Conservation (phyloP, 2,113 vertebrate species). For the Rhipidura dahli region DNA sequence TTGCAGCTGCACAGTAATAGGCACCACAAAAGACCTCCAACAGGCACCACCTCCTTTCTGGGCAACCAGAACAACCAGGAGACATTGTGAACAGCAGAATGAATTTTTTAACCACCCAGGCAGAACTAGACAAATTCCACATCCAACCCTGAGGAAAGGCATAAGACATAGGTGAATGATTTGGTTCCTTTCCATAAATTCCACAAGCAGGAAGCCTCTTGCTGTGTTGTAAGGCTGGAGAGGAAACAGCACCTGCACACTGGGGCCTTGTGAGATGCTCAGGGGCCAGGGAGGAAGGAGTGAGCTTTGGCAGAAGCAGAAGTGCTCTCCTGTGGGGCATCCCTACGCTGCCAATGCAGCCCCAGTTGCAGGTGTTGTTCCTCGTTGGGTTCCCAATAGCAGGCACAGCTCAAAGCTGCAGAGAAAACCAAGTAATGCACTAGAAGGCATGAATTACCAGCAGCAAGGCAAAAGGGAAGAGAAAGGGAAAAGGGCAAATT, state of each 20-base stretch:
- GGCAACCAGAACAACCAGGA: neutral
- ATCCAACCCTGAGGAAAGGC: neutral
- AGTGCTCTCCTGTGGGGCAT: neutral
- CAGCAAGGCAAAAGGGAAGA: neutral
- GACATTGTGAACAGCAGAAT: neutral
- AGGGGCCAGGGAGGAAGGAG: neutral
- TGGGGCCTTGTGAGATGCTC: too few relatives aligned
- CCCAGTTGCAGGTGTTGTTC: neutral
- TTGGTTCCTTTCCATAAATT: neutral
- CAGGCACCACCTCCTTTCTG: neutral
- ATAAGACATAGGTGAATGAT: rapidly evolving
- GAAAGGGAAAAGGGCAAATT: neutral
- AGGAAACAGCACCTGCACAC: neutral
- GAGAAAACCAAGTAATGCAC: neutral
- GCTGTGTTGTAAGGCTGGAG: rapidly evolving
- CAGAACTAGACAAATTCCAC: neutral
- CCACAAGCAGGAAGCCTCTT: neutral
- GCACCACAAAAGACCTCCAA: neutral
- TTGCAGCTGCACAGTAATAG: neutral
- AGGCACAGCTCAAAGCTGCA: neutral
- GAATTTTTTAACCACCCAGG: neutral
- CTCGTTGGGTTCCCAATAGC: neutral
- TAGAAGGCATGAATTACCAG: neutral
- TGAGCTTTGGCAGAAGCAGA: neutral
- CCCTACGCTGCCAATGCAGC: neutral